phyloP scores from a whole-genome alignment of 2,113 vertebrate species.

The Anoplopoma fimbria region DNA sequence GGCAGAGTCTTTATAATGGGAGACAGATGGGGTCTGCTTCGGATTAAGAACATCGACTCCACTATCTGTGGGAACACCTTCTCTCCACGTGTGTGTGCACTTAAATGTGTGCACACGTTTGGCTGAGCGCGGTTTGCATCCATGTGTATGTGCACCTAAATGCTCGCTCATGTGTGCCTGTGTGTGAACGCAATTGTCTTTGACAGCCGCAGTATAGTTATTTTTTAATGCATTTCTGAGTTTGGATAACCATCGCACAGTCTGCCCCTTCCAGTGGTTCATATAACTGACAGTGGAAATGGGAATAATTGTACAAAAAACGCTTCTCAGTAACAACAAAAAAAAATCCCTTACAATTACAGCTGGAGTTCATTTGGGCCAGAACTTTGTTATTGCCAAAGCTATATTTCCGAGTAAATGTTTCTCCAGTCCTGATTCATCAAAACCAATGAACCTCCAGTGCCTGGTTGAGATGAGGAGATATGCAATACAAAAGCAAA shows the following conservation, averaged over 20 bases:
- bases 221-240: constrained; percentile 79
- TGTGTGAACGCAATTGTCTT: constrained; percentile 72
- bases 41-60: constrained; percentile 80
- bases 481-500: constrained; percentile 63
- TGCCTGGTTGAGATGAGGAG: constrained; percentile 54
- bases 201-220: constrained; percentile 75
- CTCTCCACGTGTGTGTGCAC: constrained; percentile 54
- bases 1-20: constrained; percentile 83
- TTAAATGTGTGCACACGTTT: constrained; percentile 52
- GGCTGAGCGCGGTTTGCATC: constrained; percentile 56
- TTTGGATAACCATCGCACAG: constrained; percentile 75
- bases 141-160: constrained; percentile 39
- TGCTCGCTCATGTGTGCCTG: constrained; percentile 60
- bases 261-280: constrained; percentile 68
- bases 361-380: constrained; percentile 72
- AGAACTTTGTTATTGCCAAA: constrained; percentile 68
- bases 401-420: constrained; percentile 61
- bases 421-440: constrained; percentile 61
- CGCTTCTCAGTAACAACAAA: constrained; percentile 71
- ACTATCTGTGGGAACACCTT: constrained; percentile 85
- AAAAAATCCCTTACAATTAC: constrained; percentile 68
- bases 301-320: constrained; percentile 78
- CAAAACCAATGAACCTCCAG: constrained; percentile 56
- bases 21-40: constrained; percentile 85
- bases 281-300: constrained; percentile 77